Percentiles rank a stretch among this genome's conserved stretches.
phyloP scores from a whole-genome alignment of 2,888 invertebrate genomes.

The Coleophora flavipennella region DNA sequence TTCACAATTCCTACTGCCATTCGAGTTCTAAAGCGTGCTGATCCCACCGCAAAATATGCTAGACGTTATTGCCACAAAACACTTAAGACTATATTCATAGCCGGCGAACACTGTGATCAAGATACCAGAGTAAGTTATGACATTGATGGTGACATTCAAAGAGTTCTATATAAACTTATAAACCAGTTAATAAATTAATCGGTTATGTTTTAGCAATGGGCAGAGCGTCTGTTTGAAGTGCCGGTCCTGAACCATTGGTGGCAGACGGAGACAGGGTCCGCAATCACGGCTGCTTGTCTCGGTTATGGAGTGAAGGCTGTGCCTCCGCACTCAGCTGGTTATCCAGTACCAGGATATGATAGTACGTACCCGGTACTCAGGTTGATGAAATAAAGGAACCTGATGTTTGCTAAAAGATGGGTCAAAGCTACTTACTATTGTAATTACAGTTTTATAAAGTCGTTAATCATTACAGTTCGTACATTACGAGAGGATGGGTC shows the following conservation, averaged over 20 bases:
- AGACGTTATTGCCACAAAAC: slow-evolving; percentile 80
- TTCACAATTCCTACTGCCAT: slow-evolving; percentile 95
- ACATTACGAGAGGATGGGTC: slow-evolving; percentile 74
- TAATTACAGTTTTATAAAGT: not conserved
- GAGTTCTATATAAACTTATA: no score
- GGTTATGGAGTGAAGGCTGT: slow-evolving; percentile 81
- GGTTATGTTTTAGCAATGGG: slow-evolving; percentile 45
- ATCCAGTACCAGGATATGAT: slow-evolving; percentile 91
- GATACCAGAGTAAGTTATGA: slow-evolving; percentile 78
- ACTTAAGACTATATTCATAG: slow-evolving; percentile 82
- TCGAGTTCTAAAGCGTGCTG: slow-evolving; percentile 86
- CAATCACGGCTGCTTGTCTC: slow-evolving; percentile 87
- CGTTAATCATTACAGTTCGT: slow-evolving; percentile 32
- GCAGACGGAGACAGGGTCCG: slow-evolving; percentile 96
- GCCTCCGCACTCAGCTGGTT: slow-evolving; percentile 85
- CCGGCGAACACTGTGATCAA: slow-evolving; percentile 94
- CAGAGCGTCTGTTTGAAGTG: slow-evolving; percentile 57
- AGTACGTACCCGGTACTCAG: slow-evolving; percentile 60
- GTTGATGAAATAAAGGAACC: no score
- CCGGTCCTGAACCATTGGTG: slow-evolving; percentile 93
- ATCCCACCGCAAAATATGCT: slow-evolving; percentile 80
- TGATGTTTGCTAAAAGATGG: no score
- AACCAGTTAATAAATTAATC: no score
- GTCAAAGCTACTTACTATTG: no score
- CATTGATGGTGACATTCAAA: not conserved